These are phyloP conservation scores for Mesembrinibis cayennensis DNA, from an alignment of 2,113 vertebrate genomes.

Conservation along the genomic window DNA sequence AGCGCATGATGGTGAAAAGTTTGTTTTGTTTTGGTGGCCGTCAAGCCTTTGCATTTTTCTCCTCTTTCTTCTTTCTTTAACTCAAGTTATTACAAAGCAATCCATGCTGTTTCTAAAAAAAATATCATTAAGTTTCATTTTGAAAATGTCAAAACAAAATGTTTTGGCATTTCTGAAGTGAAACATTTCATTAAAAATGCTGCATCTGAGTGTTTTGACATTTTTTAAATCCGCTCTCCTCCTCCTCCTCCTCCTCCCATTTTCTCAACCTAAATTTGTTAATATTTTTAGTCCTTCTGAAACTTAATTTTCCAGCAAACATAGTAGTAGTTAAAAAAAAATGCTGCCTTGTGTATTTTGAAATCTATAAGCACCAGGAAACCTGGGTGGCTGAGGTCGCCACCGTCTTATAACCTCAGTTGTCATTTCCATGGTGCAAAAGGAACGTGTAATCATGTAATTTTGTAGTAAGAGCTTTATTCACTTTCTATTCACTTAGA, in stretches of 20 bases:
- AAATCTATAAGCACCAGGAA: not conserved
- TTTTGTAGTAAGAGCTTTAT: not conserved
- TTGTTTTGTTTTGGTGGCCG: not conserved
- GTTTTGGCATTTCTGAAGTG: slow-evolving; percentile 70
- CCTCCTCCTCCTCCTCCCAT: not conserved
- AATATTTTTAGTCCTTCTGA: slow-evolving; percentile 29
- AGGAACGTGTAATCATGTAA: not conserved
- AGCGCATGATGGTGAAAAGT: not conserved
- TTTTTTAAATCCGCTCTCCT: slow-evolving; percentile 32
- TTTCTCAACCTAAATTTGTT: slow-evolving; percentile 43
- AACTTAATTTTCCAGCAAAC: not conserved
- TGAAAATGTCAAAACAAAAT: slow-evolving; percentile 70
- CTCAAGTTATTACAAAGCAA: not conserved
- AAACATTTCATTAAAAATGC: slow-evolving; percentile 68
- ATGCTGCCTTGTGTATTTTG: not conserved
- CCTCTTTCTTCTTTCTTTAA: not conserved
- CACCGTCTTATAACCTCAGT: not conserved
- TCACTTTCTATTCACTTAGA: not conserved
- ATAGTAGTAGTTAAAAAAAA: not conserved
- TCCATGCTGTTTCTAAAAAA: not conserved
- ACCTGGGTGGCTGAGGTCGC: not conserved
- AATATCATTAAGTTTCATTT: slow-evolving; percentile 50
- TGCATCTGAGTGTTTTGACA: slow-evolving; percentile 66
- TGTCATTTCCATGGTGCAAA: not conserved
- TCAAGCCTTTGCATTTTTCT: not conserved